These are phyloP conservation scores for Megaceryle alcyon DNA, from an alignment of 2,797 vertebrate genomes.

Conservation along the genomic window DNA sequence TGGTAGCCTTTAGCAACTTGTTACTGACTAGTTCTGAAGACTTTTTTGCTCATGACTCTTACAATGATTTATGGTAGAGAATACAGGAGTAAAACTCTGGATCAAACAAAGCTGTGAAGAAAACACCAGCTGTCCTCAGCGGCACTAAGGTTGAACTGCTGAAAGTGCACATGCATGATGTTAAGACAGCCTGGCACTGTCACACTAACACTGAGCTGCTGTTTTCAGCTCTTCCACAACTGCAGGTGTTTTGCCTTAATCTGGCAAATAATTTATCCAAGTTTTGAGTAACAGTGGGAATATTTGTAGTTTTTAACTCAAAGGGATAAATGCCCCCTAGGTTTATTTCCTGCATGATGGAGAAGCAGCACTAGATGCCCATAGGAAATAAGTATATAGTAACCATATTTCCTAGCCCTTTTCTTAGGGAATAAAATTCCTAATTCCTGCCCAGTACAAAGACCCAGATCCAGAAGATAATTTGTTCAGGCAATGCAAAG, in stretches of 20 bases:
- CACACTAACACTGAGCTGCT: background rate
- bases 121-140: background rate
- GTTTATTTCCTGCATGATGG: background rate
- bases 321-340: background rate
- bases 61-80: background rate
- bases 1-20: background rate
- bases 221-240: background rate
- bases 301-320: background rate
- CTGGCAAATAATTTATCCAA: background rate
- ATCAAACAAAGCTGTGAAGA: background rate
- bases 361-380: background rate
- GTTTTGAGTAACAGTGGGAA: background rate
- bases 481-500: background rate
- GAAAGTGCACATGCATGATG: background rate
- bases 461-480: background rate
- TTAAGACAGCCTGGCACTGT: background rate
- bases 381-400: background rate
- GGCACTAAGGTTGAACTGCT: fast-evolving
- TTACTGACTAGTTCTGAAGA: background rate
- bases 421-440: background rate
- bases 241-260: background rate
- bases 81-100: background rate
- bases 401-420: background rate
- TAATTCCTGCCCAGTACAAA: background rate
- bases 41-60: background rate